These are phyloP conservation scores for Struthio camelus DNA, from an alignment of 2,113 vertebrate species.

Conservation along the genomic window DNA sequence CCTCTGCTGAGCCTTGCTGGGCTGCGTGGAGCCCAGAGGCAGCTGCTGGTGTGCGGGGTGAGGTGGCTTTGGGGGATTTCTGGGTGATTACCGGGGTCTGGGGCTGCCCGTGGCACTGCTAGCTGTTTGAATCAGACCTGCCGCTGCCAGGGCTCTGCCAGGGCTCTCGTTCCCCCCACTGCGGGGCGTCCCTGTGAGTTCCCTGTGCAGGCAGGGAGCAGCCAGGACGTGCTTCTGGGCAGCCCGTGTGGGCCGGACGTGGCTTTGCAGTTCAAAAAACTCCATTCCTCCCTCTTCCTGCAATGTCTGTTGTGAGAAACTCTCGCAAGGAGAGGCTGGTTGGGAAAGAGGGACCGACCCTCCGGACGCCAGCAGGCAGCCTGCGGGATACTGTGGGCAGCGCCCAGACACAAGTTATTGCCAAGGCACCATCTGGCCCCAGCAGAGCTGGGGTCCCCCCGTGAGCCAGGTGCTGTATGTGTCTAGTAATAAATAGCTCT, in stretches of 20 bases:
- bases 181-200: rapidly evolving
- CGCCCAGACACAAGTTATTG: rapidly evolving
- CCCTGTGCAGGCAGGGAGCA: background rate
- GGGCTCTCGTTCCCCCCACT: rapidly evolving
- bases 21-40: rapidly evolving
- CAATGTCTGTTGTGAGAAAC: background rate
- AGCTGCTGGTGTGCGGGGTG: background rate
- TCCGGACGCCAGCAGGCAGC: background rate
- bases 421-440: background rate
- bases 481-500: background rate
- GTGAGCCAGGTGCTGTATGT: background rate
- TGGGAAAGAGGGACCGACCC: rapidly evolving
- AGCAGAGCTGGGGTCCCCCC: background rate
- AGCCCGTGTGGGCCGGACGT: rapidly evolving
- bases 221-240: rapidly evolving
- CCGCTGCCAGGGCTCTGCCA: background rate
- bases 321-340: background rate
- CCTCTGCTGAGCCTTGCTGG: background rate
- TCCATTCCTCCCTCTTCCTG: background rate
- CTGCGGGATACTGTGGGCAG: background rate
- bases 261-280: background rate
- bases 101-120: background rate
- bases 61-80: too few relatives aligned
- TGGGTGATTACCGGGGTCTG: rapidly evolving
- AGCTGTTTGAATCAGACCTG: rapidly evolving